Percentiles rank a stretch among this genome's conserved stretches.
These are phyloP conservation scores for Nilaparvata lugens DNA, from an alignment of 1,140 invertebrate species.

Conservation along the genomic window DNA sequence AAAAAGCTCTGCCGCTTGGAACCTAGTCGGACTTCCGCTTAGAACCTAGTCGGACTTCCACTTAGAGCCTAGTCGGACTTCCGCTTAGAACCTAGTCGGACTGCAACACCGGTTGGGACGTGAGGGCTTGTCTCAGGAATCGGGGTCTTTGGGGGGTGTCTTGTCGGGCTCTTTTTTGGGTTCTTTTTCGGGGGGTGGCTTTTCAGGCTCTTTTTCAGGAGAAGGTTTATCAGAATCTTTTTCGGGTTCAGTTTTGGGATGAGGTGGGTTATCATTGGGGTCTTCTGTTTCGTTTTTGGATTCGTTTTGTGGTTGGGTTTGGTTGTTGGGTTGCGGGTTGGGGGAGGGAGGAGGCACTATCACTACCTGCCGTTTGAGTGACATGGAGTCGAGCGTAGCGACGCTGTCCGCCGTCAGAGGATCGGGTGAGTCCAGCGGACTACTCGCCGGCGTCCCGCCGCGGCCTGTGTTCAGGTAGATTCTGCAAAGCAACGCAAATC, in stretches of 20 bases:
- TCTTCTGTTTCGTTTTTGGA: slow-evolving; percentile 3
- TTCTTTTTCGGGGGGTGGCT: slow-evolving; percentile 11
- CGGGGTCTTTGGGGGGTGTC: slow-evolving; percentile 6
- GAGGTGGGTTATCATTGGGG: too few species aligned
- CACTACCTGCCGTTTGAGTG: slow-evolving; percentile 30
- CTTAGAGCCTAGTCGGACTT: slow-evolving; percentile 26
- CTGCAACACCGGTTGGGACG: slow-evolving; percentile 26
- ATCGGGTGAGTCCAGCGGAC: slow-evolving; percentile 47
- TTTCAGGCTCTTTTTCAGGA: neutral
- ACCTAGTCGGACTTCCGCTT: slow-evolving; percentile 7
- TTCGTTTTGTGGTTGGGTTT: slow-evolving; percentile 9
- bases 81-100: slow-evolving; percentile 25
- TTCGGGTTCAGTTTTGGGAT: too few species aligned
- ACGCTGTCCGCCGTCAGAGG: slow-evolving; percentile 47
- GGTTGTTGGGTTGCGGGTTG: slow-evolving; percentile 20
- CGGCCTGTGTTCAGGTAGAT: slow-evolving; percentile 57
- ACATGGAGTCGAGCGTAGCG: slow-evolving; percentile 46
- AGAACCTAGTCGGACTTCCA: slow-evolving; percentile 27
- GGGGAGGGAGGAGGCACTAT: slow-evolving; percentile 23
- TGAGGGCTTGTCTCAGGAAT: slow-evolving; percentile 20
- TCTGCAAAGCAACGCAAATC: slow-evolving; percentile 47
- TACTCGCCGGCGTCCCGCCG: slow-evolving; percentile 45
- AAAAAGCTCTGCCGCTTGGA: neutral
- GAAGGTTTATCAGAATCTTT: too few species aligned
- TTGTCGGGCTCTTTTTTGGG: neutral